A percentile compares a stretch with the other conserved stretches of the same genome.
Evolutionary conservation across 2,888 invertebrate species (phyloP).

Genomic region (Amblyjoppa fuscipennis): DNA sequence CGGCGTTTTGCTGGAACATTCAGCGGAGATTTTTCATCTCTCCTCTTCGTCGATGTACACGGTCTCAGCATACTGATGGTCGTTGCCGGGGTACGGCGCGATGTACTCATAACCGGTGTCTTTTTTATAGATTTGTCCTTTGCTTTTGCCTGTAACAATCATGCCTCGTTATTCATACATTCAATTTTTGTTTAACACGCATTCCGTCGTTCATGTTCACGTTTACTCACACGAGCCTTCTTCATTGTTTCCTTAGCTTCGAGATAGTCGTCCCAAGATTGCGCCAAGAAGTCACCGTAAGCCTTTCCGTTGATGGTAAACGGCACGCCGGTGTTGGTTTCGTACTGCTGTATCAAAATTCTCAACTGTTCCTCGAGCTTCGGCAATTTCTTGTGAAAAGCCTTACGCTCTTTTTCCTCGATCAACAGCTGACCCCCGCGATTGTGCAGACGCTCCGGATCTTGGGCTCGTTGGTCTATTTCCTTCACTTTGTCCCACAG

Average conservation of each 20-base stretch:
- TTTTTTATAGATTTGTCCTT: slow-evolving; percentile 81
- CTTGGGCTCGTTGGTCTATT: slow-evolving; percentile 91
- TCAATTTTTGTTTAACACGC: too few relatives aligned
- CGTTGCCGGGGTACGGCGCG: slow-evolving; percentile 76
- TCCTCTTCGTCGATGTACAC: slow-evolving; percentile 76
- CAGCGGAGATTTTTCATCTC: slow-evolving; percentile 75
- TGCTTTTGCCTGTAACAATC: slow-evolving; percentile 86
- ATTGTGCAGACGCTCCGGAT: slow-evolving; percentile 94
- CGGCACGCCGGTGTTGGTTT: slow-evolving; percentile 85
- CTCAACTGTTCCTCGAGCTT: slow-evolving; percentile 90
- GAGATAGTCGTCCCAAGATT: slow-evolving; percentile 88
- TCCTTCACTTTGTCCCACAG: slow-evolving; percentile 92
- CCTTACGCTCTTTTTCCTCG: slow-evolving; percentile 95
- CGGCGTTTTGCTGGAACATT: slow-evolving; percentile 74
- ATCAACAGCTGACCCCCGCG: slow-evolving; percentile 94
- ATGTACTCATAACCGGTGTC: slow-evolving; percentile 78
- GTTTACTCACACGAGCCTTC: slow-evolving; percentile 77
- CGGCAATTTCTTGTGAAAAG: slow-evolving; percentile 90
- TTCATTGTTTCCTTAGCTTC: slow-evolving; percentile 85
- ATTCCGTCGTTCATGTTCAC: slow-evolving; percentile 28
- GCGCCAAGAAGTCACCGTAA: slow-evolving; percentile 88
- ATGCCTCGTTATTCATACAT: slow-evolving; percentile 85
- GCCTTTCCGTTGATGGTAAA: slow-evolving; percentile 89
- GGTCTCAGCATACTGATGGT: slow-evolving; percentile 74
- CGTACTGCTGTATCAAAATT: slow-evolving; percentile 87